A percentile compares a stretch with the other conserved stretches of the same genome.
Evolutionary conservation across 2,113 vertebrate species (phyloP).

Genomic region (Saccopteryx leptura): DNA sequence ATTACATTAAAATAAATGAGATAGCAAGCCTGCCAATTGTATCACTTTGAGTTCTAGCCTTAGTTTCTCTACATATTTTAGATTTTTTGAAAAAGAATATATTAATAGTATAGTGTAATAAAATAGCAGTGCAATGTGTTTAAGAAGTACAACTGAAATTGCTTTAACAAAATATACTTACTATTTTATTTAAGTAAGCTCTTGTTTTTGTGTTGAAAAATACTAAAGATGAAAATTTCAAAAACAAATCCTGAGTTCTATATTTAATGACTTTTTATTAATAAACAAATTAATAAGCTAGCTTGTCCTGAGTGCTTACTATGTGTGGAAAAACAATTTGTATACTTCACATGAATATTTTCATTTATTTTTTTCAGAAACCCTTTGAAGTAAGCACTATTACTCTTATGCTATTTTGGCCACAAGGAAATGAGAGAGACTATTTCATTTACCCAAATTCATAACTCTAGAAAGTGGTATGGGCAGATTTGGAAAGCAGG

Average conservation of each 20-base stretch:
- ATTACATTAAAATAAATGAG: constrained; percentile 35
- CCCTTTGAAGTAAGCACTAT: not conserved
- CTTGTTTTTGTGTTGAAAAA: not conserved
- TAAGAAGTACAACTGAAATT: constrained; percentile 28
- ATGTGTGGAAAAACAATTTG: not conserved
- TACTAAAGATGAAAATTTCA: not conserved
- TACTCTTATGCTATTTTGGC: not conserved
- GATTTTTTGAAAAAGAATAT: not conserved
- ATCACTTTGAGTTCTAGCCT: not conserved
- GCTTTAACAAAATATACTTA: not conserved
- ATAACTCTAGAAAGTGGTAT: not conserved
- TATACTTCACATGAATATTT: not conserved
- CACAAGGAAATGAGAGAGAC: not conserved
- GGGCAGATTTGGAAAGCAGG: not conserved
- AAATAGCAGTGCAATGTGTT: not conserved
- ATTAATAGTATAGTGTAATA: not conserved
- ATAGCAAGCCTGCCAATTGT: not conserved
- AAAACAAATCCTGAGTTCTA: not conserved
- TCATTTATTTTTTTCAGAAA: not conserved
- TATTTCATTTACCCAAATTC: not conserved
- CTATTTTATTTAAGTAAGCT: not conserved
- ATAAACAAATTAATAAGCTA: not conserved
- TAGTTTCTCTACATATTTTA: not conserved
- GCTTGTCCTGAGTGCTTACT: not conserved
- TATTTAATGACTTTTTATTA: not conserved